These are phyloP conservation scores for Cygnus atratus DNA, from an alignment of 2,113 vertebrate species.

Conservation along the genomic window DNA sequence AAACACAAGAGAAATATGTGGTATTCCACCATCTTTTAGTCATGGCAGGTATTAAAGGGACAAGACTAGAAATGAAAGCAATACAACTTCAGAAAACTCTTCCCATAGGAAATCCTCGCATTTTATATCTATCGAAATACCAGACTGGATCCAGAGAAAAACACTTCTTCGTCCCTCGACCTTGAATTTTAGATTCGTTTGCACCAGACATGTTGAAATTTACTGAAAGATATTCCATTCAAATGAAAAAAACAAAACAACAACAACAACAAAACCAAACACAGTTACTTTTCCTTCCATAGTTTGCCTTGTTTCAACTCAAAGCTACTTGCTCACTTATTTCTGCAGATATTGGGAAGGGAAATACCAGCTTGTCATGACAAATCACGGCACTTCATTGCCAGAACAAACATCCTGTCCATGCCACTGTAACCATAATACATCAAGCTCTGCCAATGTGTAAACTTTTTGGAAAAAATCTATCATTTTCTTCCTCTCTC, in stretches of 20 bases:
- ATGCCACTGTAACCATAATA: not conserved
- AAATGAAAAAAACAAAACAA: not conserved
- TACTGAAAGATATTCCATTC: not conserved
- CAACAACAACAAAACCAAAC: not conserved
- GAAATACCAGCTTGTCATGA: not conserved
- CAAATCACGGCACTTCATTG: rapidly evolving
- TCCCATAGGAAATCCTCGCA: not conserved
- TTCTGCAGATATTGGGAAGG: not conserved
- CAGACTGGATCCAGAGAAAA: not conserved
- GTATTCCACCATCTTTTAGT: not conserved
- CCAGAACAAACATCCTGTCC: not conserved
- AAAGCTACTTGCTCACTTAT: not conserved
- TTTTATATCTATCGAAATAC: not conserved
- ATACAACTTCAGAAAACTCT: not conserved
- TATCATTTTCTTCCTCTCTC: not conserved
- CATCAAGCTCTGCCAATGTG: not conserved
- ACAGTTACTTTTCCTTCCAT: not conserved
- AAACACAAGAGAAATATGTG: not conserved
- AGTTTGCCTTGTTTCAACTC: not conserved
- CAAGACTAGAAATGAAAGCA: not conserved
- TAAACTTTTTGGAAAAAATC: not conserved
- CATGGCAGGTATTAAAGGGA: not conserved
- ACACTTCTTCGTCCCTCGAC: rapidly evolving
- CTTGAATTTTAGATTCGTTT: not conserved
- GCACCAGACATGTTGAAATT: not conserved